phyloP scores from a whole-genome alignment of 1,140 invertebrate genomes.

The Hycleus cichorii region DNA sequence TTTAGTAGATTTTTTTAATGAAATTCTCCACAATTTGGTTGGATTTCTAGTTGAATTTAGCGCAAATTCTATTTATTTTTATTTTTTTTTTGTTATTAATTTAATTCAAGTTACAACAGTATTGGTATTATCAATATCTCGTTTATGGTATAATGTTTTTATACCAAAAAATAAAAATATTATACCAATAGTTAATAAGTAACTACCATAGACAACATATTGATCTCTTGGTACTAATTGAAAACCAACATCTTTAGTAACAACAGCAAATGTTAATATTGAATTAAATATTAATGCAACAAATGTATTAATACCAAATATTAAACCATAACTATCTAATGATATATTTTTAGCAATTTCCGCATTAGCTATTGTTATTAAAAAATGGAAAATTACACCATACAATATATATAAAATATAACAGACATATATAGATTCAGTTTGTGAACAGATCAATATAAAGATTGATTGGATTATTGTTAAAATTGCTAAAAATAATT shows the following conservation, averaged over 20 bases:
- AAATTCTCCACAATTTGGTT: too few relatives aligned
- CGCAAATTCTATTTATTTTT: too few relatives aligned
- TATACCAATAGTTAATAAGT: slow-evolving; percentile 48
- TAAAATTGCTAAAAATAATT: slow-evolving; percentile 38
- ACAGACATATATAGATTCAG: slow-evolving; percentile 57
- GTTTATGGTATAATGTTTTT: neutral
- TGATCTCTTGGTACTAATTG: slow-evolving; percentile 42
- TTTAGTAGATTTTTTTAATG: too few relatives aligned
- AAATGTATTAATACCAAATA: slow-evolving; percentile 87
- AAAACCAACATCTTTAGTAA: slow-evolving; percentile 41
- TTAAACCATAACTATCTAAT: slow-evolving; percentile 77
- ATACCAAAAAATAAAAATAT: slow-evolving; percentile 41
- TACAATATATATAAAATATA: slow-evolving; percentile 71
- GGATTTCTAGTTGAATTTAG: too few relatives aligned
- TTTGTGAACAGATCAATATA: slow-evolving; percentile 55
- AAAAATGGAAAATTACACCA: slow-evolving; percentile 71
- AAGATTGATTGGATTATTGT: slow-evolving; percentile 57
- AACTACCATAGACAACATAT: slow-evolving; percentile 57
- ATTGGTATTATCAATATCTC: too few relatives aligned
- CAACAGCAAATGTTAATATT: slow-evolving; percentile 65
- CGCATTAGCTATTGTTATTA: slow-evolving; percentile 77
- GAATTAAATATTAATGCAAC: slow-evolving; percentile 72
- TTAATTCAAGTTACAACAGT: too few relatives aligned
- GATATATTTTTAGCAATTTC: slow-evolving; percentile 73
- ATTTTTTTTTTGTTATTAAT: too few relatives aligned